phyloP scores from a whole-genome alignment of 2,797 vertebrate genomes.

The Bovichtus diacanthus region DNA sequence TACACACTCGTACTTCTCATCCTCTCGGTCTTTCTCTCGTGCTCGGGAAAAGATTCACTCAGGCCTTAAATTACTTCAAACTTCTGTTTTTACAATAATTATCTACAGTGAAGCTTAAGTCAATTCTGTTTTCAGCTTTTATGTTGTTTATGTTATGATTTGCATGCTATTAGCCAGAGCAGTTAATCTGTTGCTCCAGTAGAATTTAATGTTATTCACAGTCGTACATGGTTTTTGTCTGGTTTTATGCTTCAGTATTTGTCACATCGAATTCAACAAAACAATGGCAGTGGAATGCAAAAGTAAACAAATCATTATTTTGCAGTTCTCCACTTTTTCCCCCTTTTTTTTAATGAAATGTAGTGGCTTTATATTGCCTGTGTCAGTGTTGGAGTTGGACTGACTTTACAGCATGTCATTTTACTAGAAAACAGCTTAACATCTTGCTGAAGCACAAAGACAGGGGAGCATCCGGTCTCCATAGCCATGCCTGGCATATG shows the following conservation, averaged over 20 bases:
- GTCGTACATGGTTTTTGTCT: neutral
- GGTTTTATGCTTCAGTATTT: neutral
- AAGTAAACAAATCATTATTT: neutral
- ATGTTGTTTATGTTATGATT: slow-evolving; percentile 5
- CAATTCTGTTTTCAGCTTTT: slow-evolving; percentile 18
- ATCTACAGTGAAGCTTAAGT: slow-evolving; percentile 17
- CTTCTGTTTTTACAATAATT: slow-evolving; percentile 22
- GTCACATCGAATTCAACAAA: neutral
- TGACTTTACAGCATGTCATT: slow-evolving; percentile 22
- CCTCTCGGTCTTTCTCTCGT: neutral
- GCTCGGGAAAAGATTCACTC: slow-evolving; percentile 13
- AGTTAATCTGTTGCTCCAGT: slow-evolving; percentile 19
- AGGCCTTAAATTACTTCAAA: slow-evolving; percentile 2
- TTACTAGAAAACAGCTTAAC: slow-evolving; percentile 64
- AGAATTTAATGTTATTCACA: slow-evolving; percentile 15
- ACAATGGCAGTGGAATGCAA: neutral
- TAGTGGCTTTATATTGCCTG: neutral
- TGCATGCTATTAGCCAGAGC: slow-evolving; percentile 15
- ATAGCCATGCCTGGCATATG: slow-evolving; percentile 61
- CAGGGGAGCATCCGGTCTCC: slow-evolving; percentile 63
- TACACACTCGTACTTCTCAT: slow-evolving; percentile 22
- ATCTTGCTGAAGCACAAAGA: slow-evolving; percentile 50
- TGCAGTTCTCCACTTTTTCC: neutral
- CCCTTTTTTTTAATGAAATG: neutral
- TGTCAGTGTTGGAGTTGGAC: neutral